A percentile compares a stretch with the other conserved stretches of the same genome.
phyloP scores from a whole-genome alignment of 2,113 vertebrate species.

The Hydropotes inermis region DNA sequence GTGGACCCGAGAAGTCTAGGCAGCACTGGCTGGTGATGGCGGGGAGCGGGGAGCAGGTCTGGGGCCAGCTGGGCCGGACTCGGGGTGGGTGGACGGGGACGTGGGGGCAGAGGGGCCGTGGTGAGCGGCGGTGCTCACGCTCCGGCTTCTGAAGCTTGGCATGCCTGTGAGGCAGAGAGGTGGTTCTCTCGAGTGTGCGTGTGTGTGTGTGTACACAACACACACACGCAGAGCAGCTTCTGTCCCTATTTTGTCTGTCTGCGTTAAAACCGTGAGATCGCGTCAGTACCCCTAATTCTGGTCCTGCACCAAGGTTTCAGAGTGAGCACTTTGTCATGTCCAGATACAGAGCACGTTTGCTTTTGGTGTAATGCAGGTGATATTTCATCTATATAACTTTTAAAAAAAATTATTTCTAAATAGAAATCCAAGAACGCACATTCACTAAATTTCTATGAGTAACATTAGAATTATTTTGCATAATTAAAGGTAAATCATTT shows the following conservation, averaged over 20 bases:
- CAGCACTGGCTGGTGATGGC: neutral
- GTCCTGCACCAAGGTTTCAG: neutral
- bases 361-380: neutral
- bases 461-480: neutral
- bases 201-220: accelerated
- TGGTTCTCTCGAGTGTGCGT: accelerated
- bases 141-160: neutral
- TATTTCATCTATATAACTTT: neutral
- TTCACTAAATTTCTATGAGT: neutral
- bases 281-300: neutral
- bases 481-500: neutral
- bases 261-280: neutral
- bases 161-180: neutral
- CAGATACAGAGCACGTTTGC: neutral
- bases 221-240: neutral
- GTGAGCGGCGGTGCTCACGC: accelerated
- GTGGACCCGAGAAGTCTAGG: neutral
- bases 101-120: neutral
- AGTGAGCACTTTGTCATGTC: neutral
- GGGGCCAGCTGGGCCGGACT: neutral
- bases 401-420: neutral
- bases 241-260: neutral
- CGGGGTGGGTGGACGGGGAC: accelerated
- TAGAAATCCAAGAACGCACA: neutral
- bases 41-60: neutral